phyloP scores from a whole-genome alignment of 2,797 vertebrate genomes.

The Rhadinocentrus ornatus region DNA sequence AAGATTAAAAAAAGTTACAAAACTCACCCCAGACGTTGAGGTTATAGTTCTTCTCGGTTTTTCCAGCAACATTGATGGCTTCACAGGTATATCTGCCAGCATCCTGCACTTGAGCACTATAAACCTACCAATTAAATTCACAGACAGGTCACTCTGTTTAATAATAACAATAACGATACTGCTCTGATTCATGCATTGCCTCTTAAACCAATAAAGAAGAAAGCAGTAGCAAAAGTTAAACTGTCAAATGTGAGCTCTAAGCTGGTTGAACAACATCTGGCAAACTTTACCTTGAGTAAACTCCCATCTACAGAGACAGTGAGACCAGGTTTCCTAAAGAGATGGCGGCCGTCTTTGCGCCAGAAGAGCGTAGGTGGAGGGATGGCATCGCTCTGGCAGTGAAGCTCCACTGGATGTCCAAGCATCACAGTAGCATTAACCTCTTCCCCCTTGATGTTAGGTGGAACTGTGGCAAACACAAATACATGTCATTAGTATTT shows the following conservation, averaged over 20 bases:
- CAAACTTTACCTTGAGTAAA: constrained; percentile 77
- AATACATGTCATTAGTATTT: constrained; percentile 7
- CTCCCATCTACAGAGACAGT: constrained; percentile 86
- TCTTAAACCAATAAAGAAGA: neutral
- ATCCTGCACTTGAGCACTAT: constrained; percentile 90
- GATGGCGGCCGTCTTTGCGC: constrained; percentile 88
- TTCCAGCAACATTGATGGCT: constrained; percentile 94
- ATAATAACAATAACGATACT: neutral
- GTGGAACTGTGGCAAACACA: constrained; percentile 85
- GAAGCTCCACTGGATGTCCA: constrained; percentile 84
- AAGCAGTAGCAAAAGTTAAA: neutral
- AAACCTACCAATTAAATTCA: constrained; percentile 80
- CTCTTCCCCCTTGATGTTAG: constrained; percentile 95
- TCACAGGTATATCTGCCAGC: constrained; percentile 96
- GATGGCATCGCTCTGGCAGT: constrained; percentile 89
- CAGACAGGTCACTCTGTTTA: neutral
- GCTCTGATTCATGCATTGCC: neutral
- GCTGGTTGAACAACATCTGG: neutral
- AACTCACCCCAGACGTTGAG: constrained; percentile 95
- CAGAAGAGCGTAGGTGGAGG: constrained; percentile 89
- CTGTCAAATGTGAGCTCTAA: rapidly evolving
- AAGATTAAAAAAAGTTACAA: neutral
- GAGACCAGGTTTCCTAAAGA: constrained; percentile 88
- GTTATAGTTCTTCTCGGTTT: constrained; percentile 96
- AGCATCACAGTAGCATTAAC: constrained; percentile 90